Percentiles rank a stretch among this genome's conserved stretches.
phyloP scores from a whole-genome alignment of 2,797 vertebrate genomes.

The Falco naumanni region DNA sequence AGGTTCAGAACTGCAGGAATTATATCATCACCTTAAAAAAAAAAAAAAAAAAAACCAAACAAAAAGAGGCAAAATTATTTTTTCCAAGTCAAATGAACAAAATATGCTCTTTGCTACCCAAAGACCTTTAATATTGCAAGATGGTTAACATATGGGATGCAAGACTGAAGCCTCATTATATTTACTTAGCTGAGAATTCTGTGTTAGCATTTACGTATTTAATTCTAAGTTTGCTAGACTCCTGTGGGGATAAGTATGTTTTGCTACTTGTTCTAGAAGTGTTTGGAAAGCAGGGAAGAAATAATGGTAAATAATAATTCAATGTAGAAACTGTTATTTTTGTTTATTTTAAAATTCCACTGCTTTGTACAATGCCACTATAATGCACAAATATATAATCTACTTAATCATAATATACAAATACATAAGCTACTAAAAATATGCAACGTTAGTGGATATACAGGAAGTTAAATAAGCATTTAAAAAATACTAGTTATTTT shows the following conservation, averaged over 20 bases:
- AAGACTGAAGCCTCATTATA: background rate
- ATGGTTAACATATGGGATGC: background rate
- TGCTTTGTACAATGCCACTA: background rate
- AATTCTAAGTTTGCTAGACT: background rate
- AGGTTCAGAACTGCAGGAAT: background rate
- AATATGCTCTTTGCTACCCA: background rate
- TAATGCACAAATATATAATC: background rate
- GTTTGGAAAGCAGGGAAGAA: background rate
- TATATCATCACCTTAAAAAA: fast-evolving
- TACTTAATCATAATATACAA: too few relatives aligned
- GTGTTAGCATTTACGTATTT: background rate
- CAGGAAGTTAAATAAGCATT: background rate
- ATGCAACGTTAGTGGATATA: background rate
- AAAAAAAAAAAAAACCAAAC: too few relatives aligned
- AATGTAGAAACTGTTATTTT: background rate
- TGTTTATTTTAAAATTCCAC: background rate
- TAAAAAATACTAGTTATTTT: background rate
- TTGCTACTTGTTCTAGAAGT: background rate
- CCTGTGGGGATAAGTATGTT: background rate
- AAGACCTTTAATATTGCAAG: background rate
- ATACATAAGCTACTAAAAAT: background rate
- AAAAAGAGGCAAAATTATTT: background rate
- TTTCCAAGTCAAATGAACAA: background rate
- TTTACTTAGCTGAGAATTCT: background rate
- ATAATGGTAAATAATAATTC: background rate